Evolutionary conservation across 2,888 invertebrate genomes (phyloP).

Genomic region (Entomobrya proxima): DNA sequence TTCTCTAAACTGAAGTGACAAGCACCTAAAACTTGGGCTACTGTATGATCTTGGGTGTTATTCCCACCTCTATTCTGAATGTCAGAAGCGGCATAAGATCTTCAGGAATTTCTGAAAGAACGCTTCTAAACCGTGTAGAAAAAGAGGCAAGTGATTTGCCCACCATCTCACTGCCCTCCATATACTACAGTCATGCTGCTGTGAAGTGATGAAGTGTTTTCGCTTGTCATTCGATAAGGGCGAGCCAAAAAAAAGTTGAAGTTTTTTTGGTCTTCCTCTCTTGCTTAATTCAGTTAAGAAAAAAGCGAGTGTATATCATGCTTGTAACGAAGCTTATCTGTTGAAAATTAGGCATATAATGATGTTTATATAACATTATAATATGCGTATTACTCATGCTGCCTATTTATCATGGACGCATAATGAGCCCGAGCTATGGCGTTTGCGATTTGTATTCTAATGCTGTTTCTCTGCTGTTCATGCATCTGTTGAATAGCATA

Average conservation of each 20-base stretch:
- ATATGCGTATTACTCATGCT: neutral
- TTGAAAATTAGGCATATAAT: constrained; percentile 55
- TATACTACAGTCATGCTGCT: neutral
- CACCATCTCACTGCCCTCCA: constrained; percentile 26
- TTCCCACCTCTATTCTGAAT: neutral
- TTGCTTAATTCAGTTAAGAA: neutral
- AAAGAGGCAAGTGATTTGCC: neutral
- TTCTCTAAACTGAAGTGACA: too few relatives aligned
- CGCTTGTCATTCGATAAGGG: constrained; percentile 46
- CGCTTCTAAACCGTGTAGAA: neutral
- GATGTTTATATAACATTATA: constrained; percentile 31
- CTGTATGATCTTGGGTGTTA: neutral
- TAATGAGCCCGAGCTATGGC: neutral
- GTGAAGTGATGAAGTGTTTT: constrained; percentile 51
- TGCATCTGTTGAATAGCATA: too few relatives aligned
- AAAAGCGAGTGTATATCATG: constrained; percentile 24
- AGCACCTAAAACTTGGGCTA: too few relatives aligned
- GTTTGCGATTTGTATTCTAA: neutral
- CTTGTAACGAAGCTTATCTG: constrained; percentile 26
- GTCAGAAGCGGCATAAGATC: neutral
- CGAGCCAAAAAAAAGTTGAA: constrained; percentile 29
- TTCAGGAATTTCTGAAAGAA: neutral
- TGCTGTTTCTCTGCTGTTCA: neutral
- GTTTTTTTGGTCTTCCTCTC: neutral
- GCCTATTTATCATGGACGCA: neutral